These are phyloP conservation scores for Cydia splendana DNA, from an alignment of 1,140 invertebrate genomes.

Conservation along the genomic window DNA sequence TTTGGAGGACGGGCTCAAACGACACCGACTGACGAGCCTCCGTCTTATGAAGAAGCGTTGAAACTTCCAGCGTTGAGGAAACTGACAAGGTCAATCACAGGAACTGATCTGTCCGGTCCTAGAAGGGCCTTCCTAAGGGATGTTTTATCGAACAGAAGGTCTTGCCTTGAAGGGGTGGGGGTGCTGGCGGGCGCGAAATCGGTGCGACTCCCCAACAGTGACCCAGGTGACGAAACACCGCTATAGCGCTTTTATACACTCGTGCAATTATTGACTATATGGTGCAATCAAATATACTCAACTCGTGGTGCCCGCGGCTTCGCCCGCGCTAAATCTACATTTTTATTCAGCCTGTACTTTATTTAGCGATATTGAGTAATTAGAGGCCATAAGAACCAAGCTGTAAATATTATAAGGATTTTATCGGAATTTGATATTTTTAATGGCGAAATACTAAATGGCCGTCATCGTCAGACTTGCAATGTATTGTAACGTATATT, in stretches of 20 bases:
- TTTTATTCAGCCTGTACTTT: slow-evolving; percentile 26
- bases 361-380: slow-evolving; percentile 25
- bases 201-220: slow-evolving; percentile 64
- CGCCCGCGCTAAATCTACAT: slow-evolving; percentile 19
- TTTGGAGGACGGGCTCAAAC: slow-evolving; percentile 80
- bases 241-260: slow-evolving; percentile 58
- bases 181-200: slow-evolving; percentile 67
- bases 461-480: background rate
- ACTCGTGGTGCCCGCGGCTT: slow-evolving; percentile 52
- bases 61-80: slow-evolving; percentile 78
- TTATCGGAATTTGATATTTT: slow-evolving; percentile 13
- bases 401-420: slow-evolving; percentile 24
- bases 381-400: slow-evolving; percentile 24
- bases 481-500: background rate
- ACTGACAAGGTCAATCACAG: slow-evolving; percentile 79
- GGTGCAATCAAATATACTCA: slow-evolving; percentile 49
- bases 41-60: slow-evolving; percentile 78
- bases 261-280: slow-evolving; percentile 39
- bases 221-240: slow-evolving; percentile 69
- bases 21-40: slow-evolving; percentile 76
- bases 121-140: slow-evolving; percentile 74
- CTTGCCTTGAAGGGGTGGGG: slow-evolving; percentile 75
- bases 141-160: slow-evolving; percentile 76
- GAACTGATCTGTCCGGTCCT: slow-evolving; percentile 67
- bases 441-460: slow-evolving; percentile 11